These are phyloP conservation scores for Threskiornis aethiopicus DNA, from an alignment of 2,797 vertebrate species.

Conservation along the genomic window DNA sequence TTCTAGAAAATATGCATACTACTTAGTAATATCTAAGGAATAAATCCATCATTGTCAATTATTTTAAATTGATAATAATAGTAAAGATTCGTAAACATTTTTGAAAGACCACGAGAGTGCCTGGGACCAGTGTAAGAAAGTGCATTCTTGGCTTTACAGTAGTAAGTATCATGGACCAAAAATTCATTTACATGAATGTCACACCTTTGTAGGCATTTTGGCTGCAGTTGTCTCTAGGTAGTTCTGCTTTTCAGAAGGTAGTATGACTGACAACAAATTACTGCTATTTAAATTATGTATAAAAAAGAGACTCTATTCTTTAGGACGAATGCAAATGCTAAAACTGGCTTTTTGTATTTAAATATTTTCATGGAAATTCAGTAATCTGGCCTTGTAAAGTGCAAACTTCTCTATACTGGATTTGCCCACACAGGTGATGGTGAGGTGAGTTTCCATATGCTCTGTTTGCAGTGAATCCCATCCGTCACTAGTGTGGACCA, in stretches of 20 bases:
- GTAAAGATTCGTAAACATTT: not conserved
- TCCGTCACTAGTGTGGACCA: not conserved
- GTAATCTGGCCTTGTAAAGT: not conserved
- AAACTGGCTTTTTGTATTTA: not conserved
- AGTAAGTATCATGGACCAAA: not conserved
- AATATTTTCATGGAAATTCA: not conserved
- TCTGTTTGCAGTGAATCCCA: not conserved
- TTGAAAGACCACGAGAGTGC: not conserved
- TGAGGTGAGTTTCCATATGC: not conserved
- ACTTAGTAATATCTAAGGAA: not conserved
- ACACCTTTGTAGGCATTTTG: not conserved
- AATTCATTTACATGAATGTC: not conserved
- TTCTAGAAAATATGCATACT: not conserved
- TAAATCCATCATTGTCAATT: not conserved
- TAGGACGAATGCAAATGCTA: not conserved
- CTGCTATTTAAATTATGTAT: not conserved
- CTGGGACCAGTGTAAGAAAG: not conserved
- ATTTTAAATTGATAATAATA: not conserved
- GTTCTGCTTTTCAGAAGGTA: not conserved
- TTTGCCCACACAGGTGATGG: not conserved
- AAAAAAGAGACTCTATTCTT: not conserved
- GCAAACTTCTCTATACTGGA: not conserved
- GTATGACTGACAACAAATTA: not conserved
- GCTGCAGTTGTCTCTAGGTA: not conserved
- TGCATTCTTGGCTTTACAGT: not conserved